phyloP scores from a whole-genome alignment of 1,140 invertebrate genomes.

The Dendrolimus kikuchii region DNA sequence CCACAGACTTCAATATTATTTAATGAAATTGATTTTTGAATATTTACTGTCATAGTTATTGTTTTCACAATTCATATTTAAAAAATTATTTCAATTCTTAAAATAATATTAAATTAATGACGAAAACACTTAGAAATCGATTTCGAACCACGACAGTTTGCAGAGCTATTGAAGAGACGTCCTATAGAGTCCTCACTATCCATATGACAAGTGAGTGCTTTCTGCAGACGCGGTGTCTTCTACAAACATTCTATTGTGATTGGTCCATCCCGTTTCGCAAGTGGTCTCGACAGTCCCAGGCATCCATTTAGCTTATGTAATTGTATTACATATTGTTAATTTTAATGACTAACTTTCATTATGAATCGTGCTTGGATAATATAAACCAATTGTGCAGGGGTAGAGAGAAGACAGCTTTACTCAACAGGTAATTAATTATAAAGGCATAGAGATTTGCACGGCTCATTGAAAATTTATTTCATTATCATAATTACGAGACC shows the following conservation, averaged over 20 bases:
- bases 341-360: too few relatives aligned
- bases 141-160: slow-evolving; percentile 33
- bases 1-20: too few relatives aligned
- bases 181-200: slow-evolving; percentile 24
- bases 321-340: too few relatives aligned
- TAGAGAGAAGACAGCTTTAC: too few relatives aligned
- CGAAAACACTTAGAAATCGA: slow-evolving; percentile 46
- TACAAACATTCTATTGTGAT: slow-evolving; percentile 1
- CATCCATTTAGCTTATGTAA: too few relatives aligned
- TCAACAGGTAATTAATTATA: too few relatives aligned
- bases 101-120: slow-evolving; percentile 16
- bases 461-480: too few relatives aligned
- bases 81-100: not conserved
- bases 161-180: slow-evolving; percentile 41
- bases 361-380: too few relatives aligned
- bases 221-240: not conserved
- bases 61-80: not conserved
- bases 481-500: too few relatives aligned
- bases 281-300: not conserved
- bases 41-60: not conserved
- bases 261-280: not conserved
- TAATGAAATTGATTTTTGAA: too few relatives aligned
- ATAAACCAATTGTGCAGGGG: too few relatives aligned
- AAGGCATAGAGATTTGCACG: too few relatives aligned
- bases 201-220: slow-evolving; percentile 17